Evolutionary conservation across 2,113 vertebrate genomes (phyloP).

Genomic region (Istiophorus platypterus): DNA sequence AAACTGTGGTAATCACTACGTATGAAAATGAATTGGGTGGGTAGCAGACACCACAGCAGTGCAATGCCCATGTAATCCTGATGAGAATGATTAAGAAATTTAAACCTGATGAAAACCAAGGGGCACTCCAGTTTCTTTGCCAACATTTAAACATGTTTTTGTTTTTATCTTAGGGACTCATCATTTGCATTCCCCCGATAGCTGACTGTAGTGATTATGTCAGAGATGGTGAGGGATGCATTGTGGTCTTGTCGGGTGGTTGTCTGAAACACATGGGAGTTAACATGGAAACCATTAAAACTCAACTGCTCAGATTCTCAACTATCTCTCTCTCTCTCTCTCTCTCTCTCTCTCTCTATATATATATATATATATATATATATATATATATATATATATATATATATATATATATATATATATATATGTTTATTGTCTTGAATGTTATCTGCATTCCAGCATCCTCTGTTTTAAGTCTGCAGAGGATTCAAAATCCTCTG

Average conservation of each 20-base stretch:
- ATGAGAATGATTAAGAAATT: conserved; percentile 63
- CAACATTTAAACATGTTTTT: conserved; percentile 34
- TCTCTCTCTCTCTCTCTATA: neutral
- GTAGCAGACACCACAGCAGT: conserved; percentile 47
- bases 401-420: too few relatives aligned
- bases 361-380: neutral
- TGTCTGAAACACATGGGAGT: conserved; percentile 46
- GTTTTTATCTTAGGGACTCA: conserved; percentile 19
- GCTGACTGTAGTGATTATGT: conserved; percentile 21
- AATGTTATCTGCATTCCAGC: conserved; percentile 48
- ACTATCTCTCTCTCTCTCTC: conserved; percentile 8
- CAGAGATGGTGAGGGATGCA: conserved; percentile 51
- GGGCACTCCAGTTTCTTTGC: conserved; percentile 15
- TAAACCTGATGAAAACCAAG: conserved; percentile 55
- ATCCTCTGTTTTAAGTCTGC: conserved; percentile 37
- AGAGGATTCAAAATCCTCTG: conserved; percentile 42
- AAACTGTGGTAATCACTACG: conserved; percentile 72
- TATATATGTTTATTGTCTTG: conserved; percentile 3
- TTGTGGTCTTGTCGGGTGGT: conserved; percentile 44
- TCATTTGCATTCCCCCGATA: conserved; percentile 24
- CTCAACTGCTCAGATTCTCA: conserved; percentile 8
- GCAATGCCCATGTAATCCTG: conserved; percentile 27
- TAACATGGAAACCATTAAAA: conserved; percentile 36
- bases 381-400: too few relatives aligned
- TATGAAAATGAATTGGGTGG: conserved; percentile 69